These are phyloP conservation scores for Agrotis segetum DNA, from an alignment of 2,888 invertebrate species.

Conservation along the genomic window DNA sequence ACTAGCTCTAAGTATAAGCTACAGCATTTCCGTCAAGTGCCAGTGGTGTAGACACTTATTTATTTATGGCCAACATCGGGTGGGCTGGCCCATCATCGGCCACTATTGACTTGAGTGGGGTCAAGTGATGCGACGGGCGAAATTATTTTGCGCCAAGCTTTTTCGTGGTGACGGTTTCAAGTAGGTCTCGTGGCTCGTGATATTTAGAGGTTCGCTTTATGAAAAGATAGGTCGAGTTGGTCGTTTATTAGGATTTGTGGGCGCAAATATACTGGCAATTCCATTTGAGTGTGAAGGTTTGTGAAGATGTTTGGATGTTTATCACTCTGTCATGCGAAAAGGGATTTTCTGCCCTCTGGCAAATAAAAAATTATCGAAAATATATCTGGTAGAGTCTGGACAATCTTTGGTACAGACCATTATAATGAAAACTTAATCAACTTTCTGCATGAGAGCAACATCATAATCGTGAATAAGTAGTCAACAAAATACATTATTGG, in stretches of 20 bases:
- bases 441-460: too few species aligned
- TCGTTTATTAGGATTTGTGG: slow-evolving; percentile 18
- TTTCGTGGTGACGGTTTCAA: slow-evolving; percentile 58
- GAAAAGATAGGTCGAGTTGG: slow-evolving; percentile 15
- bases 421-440: too few species aligned
- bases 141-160: slow-evolving; percentile 70
- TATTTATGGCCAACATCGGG: slow-evolving; percentile 73
- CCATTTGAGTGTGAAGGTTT: not conserved
- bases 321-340: not conserved
- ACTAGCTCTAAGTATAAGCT: slow-evolving; percentile 30
- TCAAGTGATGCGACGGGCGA: slow-evolving; percentile 71
- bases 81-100: slow-evolving; percentile 68
- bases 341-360: not conserved
- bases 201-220: slow-evolving; percentile 49
- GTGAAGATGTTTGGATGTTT: not conserved
- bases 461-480: too few species aligned
- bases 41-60: slow-evolving; percentile 73
- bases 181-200: slow-evolving; percentile 34
- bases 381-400: too few species aligned
- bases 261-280: slow-evolving; percentile 9
- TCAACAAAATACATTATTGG: too few species aligned
- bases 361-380: too few species aligned
- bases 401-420: too few species aligned
- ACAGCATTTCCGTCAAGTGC: slow-evolving; percentile 60
- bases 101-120: slow-evolving; percentile 75